A percentile compares a stretch with the other conserved stretches of the same genome.
phyloP scores from a whole-genome alignment of 2,113 vertebrate species.

The Pelecanoides urinatrix region DNA sequence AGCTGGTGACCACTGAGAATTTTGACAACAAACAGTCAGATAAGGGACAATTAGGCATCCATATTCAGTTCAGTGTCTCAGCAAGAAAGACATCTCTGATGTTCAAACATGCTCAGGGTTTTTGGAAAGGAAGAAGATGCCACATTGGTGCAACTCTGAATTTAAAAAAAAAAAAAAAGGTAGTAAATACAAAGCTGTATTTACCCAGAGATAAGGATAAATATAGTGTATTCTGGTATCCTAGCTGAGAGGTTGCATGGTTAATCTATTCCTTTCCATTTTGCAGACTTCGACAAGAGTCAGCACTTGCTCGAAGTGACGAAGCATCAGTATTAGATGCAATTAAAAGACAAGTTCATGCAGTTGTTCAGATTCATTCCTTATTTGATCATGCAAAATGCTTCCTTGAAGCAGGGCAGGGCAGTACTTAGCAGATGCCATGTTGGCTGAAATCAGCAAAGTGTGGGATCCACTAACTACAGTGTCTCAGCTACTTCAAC shows the following conservation, averaged over 20 bases:
- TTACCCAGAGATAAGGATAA: background rate
- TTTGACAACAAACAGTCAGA: background rate
- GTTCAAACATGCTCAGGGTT: background rate
- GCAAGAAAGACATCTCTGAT: background rate
- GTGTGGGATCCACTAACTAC: background rate
- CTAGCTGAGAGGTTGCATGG: background rate
- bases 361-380: background rate
- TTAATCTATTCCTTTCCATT: constrained; percentile 6
- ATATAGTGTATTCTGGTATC: background rate
- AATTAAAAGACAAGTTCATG: background rate
- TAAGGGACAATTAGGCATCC: background rate
- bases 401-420: background rate
- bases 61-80: background rate
- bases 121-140: background rate
- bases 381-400: background rate
- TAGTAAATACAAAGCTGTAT: background rate
- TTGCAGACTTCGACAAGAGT: background rate
- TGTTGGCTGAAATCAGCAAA: background rate
- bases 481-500: background rate
- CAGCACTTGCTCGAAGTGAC: background rate
- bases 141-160: background rate
- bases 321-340: background rate
- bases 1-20: background rate
- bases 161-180: background rate
- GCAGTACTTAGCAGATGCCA: background rate